Percentiles rank a stretch among this genome's conserved stretches.
Evolutionary conservation across 2,888 invertebrate species (phyloP).

Genomic region (Parasteatoda lunata): DNA sequence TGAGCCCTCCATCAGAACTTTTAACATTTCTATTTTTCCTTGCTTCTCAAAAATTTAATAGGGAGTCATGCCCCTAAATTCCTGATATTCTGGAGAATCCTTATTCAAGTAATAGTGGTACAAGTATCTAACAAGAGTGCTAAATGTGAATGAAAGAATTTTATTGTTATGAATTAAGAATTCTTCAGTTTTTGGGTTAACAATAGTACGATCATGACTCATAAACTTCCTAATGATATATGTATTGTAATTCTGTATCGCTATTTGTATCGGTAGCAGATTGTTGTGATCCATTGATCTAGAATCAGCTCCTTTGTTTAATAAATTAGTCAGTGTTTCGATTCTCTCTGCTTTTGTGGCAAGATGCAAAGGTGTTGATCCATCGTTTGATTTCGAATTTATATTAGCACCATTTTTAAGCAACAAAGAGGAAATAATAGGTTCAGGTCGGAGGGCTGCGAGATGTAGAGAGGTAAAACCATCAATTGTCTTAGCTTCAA

Average conservation of each 20-base stretch:
- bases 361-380: slow-evolving; percentile 6
- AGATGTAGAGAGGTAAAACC: neutral
- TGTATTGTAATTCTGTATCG: neutral
- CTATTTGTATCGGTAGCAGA: neutral
- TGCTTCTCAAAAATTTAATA: too few relatives aligned
- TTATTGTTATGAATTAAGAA: too few relatives aligned
- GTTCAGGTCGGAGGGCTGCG: neutral
- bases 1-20: too few relatives aligned
- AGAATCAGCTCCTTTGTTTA: neutral
- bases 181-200: too few relatives aligned
- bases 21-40: too few relatives aligned
- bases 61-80: too few relatives aligned
- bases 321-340: neutral
- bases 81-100: too few relatives aligned
- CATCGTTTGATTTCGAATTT: neutral
- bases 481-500: neutral
- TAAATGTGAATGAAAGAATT: too few relatives aligned
- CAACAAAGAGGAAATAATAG: neutral
- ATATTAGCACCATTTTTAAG: neutral
- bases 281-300: slow-evolving; percentile 2
- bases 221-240: slow-evolving; percentile 1
- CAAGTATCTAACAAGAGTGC: too few relatives aligned
- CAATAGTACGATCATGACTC: neutral
- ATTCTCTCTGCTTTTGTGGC: neutral
- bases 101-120: too few relatives aligned